Base-by-base conservation (phyloP, 2,797 vertebrate genomes). In the Hippocampus kuda region DNA sequence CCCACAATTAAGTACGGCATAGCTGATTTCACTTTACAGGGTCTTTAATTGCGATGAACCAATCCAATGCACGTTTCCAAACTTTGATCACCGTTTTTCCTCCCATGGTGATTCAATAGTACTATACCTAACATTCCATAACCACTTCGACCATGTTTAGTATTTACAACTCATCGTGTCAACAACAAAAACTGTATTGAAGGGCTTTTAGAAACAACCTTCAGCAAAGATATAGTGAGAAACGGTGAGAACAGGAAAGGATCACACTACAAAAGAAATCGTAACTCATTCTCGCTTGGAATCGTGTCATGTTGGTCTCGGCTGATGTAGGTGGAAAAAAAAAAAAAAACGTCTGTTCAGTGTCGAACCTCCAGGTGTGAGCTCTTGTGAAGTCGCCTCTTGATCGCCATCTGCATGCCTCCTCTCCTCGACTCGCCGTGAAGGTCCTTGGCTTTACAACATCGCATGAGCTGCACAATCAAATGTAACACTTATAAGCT, bases 401-500 rank as follows among this genome's bases (percentile, higher is more conserved):
- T 81, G 76, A 81, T 79, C 48, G 3, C 68, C 8, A 5, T 70
- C 74, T 67, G 65, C 46, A 66, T 73, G 75, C 71, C 1, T 65
- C 75, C 72, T 48, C 73, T 75, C 73, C 73, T 78, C 62, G 34
- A 68, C 73, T 79, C 68, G 62, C 62, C 67, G 65, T 65, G 69
- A 80, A 74, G 70, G 69, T 74, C 75, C 48, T 59, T 34, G 62
- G 72, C 76, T 72, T 72, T 83, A 81, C 80, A 84, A 83, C 69
- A 57, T 68, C 71, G 72, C 66, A 59, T 67, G 77, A 79, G 75
- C 79, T 68, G 65, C 75, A 66, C 70, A 72, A 66, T 74, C 77
- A 59, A 63, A 82, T 81, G 86, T 83, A 85, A 83, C 71, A 86
- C 82, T 81, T 69, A 68, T 72, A 63, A 79, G 74, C 79, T 83